Percentiles rank a stretch among this genome's conserved stretches.
Evolutionary conservation across 2,888 invertebrate genomes (phyloP).

Genomic region (Stratiomys singularior): DNA sequence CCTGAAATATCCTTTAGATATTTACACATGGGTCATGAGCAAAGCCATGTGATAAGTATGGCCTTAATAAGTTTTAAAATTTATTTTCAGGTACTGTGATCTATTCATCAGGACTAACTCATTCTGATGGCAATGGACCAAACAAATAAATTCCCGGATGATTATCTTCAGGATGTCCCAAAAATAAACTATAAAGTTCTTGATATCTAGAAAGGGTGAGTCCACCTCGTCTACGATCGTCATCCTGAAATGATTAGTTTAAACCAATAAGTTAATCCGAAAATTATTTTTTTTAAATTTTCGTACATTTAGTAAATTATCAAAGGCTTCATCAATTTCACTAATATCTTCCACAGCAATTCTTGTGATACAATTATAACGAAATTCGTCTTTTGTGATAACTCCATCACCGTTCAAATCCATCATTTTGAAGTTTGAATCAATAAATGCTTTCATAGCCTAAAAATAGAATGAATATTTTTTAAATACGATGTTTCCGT

Average conservation of each 20-base stretch:
- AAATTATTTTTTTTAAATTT: neutral
- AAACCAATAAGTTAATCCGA: neutral
- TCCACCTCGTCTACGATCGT: conserved; percentile 82
- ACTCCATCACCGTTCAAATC: conserved; percentile 84
- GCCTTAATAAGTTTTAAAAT: too few relatives aligned
- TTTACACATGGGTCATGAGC: too few relatives aligned
- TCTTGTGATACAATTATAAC: conserved; percentile 83
- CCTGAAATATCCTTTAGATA: too few relatives aligned
- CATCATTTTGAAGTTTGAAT: conserved; percentile 83
- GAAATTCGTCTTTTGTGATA: conserved; percentile 81
- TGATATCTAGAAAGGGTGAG: conserved; percentile 81
- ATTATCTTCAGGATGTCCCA: conserved; percentile 79
- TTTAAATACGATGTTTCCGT: too few relatives aligned
- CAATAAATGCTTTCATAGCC: conserved; percentile 87
- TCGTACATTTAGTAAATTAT: conserved; percentile 80
- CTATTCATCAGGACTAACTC: too few relatives aligned
- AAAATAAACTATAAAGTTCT: conserved; percentile 83
- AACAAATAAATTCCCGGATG: conserved; percentile 81
- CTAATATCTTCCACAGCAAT: conserved; percentile 82
- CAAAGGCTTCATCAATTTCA: conserved; percentile 80
- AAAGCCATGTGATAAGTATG: too few relatives aligned
- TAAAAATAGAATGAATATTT: conserved; percentile 53
- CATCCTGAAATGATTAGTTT: conserved; percentile 71
- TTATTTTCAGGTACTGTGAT: too few relatives aligned
- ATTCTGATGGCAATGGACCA: conserved; percentile 71